phyloP scores from a whole-genome alignment of 2,113 vertebrate species.

The Solenodon paradoxus region DNA sequence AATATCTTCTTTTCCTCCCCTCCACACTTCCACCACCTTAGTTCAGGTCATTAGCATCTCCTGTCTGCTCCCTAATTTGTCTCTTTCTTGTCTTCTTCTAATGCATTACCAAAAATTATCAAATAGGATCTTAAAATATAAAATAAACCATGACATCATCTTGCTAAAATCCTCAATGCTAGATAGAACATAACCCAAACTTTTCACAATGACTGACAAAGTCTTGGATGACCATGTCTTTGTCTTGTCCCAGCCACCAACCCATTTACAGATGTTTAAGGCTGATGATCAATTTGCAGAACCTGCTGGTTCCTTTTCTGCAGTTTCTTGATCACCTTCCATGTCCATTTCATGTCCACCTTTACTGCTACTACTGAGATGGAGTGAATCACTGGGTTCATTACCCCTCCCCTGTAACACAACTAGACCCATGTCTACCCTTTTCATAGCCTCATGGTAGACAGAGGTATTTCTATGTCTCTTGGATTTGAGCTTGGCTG shows the following conservation, averaged over 20 bases:
- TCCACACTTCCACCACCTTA: not conserved
- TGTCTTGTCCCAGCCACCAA: not conserved
- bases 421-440: not conserved
- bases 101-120: not conserved
- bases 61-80: not conserved
- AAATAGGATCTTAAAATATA: not conserved
- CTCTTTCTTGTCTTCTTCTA: not conserved
- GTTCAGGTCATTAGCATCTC: not conserved
- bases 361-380: not conserved
- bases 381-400: not conserved
- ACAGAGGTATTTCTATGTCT: not conserved
- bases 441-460: not conserved
- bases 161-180: not conserved
- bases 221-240: not conserved
- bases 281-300: not conserved
- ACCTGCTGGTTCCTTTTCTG: not conserved
- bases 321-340: not conserved
- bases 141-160: not conserved
- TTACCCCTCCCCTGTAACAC: not conserved
- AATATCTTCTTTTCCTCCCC: not conserved
- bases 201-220: not conserved
- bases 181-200: not conserved
- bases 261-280: not conserved
- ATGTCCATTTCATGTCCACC: not conserved
- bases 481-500: not conserved